Evolutionary conservation across 92 coral and sea anemone species (phyloP).

Genomic region (Porites divaricata): DNA sequence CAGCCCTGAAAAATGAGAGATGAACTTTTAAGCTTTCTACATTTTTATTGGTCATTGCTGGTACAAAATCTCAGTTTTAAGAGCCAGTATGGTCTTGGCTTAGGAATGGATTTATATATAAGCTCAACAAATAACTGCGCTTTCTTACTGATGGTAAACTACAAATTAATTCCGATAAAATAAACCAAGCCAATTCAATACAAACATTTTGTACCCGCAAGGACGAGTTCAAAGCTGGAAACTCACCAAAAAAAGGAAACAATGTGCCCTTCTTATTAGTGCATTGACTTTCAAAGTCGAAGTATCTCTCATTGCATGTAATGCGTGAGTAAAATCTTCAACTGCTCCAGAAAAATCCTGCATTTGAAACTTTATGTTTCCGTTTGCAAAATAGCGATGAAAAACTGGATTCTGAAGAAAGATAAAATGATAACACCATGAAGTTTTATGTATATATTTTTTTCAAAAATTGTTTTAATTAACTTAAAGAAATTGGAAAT

Average conservation of each 20-base stretch:
- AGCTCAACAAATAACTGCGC: too few species aligned
- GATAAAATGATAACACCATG: not conserved
- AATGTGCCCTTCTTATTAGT: not conserved
- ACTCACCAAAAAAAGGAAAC: not conserved
- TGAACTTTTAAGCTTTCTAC: too few species aligned
- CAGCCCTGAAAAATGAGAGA: too few species aligned
- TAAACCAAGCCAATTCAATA: not conserved
- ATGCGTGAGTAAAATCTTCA: not conserved
- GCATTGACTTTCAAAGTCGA: not conserved
- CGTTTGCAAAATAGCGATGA: not conserved
- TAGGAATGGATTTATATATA: too few species aligned
- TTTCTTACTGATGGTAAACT: too few species aligned
- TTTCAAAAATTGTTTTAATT: too few species aligned
- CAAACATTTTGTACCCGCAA: not conserved
- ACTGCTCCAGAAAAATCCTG: not conserved
- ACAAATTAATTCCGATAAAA: not conserved
- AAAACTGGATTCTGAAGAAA: not conserved
- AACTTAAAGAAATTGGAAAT: too few species aligned
- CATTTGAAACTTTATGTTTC: not conserved
- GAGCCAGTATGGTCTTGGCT: too few species aligned
- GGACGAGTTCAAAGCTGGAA: not conserved
- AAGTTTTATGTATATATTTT: not conserved
- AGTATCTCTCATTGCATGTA: not conserved
- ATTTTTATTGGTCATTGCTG: too few species aligned
- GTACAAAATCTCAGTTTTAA: too few species aligned